A percentile compares a stretch with the other conserved stretches of the same genome.
Conservation (phyloP, 2,888 invertebrate species). For the Brachypterus glaber region DNA sequence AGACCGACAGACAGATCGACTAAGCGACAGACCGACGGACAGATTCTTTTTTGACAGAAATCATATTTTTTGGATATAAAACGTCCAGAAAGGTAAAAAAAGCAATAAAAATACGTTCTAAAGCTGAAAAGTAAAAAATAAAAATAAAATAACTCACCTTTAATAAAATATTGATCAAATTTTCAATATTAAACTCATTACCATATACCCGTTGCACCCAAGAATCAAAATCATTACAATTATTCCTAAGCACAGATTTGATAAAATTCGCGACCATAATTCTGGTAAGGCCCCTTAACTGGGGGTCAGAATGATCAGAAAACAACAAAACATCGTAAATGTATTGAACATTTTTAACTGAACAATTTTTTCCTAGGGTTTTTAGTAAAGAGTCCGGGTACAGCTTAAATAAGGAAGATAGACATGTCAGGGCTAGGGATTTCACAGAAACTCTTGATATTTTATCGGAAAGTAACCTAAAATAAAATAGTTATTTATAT, state of each 20-base stretch:
- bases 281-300: slow-evolving; percentile 64
- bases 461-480: slow-evolving; percentile 55
- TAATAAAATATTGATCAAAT: too few species aligned
- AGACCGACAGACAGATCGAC: too few species aligned
- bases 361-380: slow-evolving; percentile 51
- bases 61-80: too few species aligned
- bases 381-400: slow-evolving; percentile 65
- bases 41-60: too few species aligned
- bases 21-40: too few species aligned
- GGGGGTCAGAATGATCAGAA: slow-evolving; percentile 68
- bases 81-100: too few species aligned
- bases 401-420: slow-evolving; percentile 64
- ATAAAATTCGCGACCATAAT: slow-evolving; percentile 60
- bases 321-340: slow-evolving; percentile 63
- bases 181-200: slow-evolving; percentile 4
- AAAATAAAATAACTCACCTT: too few species aligned
- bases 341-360: slow-evolving; percentile 41
- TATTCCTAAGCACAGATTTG: slow-evolving; percentile 48
- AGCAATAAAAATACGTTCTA: too few species aligned
- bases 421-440: slow-evolving; percentile 71
- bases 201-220: too few species aligned
- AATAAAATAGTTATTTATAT: too few species aligned
- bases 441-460: slow-evolving; percentile 82
- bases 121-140: too few species aligned
- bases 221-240: slow-evolving; percentile 20